phyloP scores from a whole-genome alignment of 2,888 invertebrate species.

The Crioceris asparagi region DNA sequence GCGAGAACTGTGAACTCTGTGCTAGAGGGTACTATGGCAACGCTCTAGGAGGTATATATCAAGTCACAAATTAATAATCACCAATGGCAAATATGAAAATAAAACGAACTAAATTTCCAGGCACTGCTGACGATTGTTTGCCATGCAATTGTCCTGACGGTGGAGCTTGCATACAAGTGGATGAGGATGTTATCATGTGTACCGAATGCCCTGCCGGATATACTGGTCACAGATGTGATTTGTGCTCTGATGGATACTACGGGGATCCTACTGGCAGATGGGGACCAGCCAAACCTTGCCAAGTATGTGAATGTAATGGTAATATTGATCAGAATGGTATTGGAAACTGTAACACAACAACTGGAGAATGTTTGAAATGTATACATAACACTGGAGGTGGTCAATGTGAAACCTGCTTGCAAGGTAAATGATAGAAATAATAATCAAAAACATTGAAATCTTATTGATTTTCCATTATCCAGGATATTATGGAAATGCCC shows the following conservation, averaged over 20 bases:
- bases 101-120: constrained; percentile 33
- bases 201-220: constrained; percentile 91
- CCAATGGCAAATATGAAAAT: no score
- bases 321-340: constrained; percentile 93
- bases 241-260: constrained; percentile 85
- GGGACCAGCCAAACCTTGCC: constrained; percentile 61
- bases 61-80: no score
- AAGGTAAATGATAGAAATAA: constrained; percentile 60
- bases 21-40: constrained; percentile 93
- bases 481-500: constrained; percentile 90
- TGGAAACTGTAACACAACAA: constrained; percentile 93
- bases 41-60: constrained; percentile 54
- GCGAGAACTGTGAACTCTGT: constrained; percentile 91
- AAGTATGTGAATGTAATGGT: constrained; percentile 83
- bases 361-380: constrained; percentile 93
- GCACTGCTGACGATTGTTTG: constrained; percentile 77
- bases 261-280: constrained; percentile 43
- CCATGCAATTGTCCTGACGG: constrained; percentile 91
- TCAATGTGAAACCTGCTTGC: constrained; percentile 85
- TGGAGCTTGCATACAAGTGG: constrained; percentile 84
- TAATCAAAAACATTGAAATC: no score
- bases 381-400: constrained; percentile 89
- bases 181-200: constrained; percentile 81
- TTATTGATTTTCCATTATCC: constrained; percentile 11
- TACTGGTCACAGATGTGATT: constrained; percentile 80